Conservation (phyloP, 1,140 invertebrate genomes). For the Penaeus chinensis region DNA sequence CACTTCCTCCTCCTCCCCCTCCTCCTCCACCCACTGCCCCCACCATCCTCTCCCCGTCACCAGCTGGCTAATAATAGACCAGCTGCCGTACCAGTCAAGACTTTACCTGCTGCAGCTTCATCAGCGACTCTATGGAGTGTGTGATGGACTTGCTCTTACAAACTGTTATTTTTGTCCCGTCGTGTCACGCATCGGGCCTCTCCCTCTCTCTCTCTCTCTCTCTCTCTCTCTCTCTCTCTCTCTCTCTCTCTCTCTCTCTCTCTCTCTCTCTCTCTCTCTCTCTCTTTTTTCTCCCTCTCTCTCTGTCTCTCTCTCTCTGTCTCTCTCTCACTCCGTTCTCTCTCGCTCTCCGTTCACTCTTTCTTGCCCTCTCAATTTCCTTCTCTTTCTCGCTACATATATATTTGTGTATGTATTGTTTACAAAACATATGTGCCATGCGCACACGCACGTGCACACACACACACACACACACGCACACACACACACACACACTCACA, state of each 20-base stretch:
- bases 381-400: not conserved
- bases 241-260: conserved; percentile 36
- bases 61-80: conserved; percentile 14
- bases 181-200: not conserved
- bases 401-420: conserved; percentile 44
- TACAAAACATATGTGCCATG: conserved; percentile 10
- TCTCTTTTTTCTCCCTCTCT: conserved; percentile 1
- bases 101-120: conserved; percentile 41
- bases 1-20: conserved; percentile 63
- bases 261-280: conserved; percentile 45
- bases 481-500: not conserved
- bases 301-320: not conserved
- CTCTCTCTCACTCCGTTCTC: conserved; percentile 10
- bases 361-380: conserved; percentile 38
- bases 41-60: not conserved
- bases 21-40: conserved; percentile 9
- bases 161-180: not conserved
- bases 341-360: conserved; percentile 6
- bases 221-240: conserved; percentile 64
- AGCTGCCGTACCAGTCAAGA: conserved; percentile 13
- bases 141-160: not conserved
- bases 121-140: conserved; percentile 36
- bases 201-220: conserved; percentile 1
- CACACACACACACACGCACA: not conserved
- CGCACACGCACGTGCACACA: not conserved